phyloP scores from a whole-genome alignment of 2,888 invertebrate species.

The Cepaea hortensis region DNA sequence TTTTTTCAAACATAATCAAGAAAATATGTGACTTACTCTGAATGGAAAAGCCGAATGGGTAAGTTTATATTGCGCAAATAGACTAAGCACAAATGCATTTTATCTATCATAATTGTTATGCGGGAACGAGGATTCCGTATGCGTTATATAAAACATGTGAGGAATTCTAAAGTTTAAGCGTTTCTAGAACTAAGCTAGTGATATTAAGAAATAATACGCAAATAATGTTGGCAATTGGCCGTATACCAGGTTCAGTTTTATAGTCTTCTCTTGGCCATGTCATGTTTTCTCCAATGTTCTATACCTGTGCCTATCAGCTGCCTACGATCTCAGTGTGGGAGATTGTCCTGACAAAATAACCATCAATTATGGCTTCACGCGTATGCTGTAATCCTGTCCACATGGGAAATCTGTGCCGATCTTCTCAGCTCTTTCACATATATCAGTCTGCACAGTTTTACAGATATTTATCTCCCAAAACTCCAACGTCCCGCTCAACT shows the following conservation, averaged over 20 bases:
- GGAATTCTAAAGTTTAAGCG: background rate
- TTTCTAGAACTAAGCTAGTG: background rate
- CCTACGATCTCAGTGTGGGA: background rate
- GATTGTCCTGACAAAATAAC: constrained; percentile 1
- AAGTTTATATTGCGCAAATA: too few relatives aligned
- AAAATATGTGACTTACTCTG: too few relatives aligned
- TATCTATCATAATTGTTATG: too few relatives aligned
- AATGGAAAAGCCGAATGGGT: too few relatives aligned
- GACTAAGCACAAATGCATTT: too few relatives aligned
- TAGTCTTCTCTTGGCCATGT: background rate
- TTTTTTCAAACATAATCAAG: too few relatives aligned
- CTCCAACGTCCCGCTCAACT: too few relatives aligned
- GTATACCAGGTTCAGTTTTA: background rate
- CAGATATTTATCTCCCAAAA: background rate
- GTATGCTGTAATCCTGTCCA: constrained; percentile 5
- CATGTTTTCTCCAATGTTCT: background rate
- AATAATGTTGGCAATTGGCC: background rate
- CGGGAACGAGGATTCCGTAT: too few relatives aligned
- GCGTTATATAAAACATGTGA: background rate
- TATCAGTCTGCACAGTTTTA: constrained; percentile 6
- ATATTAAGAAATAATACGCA: background rate
- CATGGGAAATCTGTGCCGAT: constrained; percentile 34
- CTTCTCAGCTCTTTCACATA: background rate
- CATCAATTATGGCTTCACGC: constrained; percentile 22
- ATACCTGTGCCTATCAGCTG: background rate